Evolutionary conservation across 2,113 vertebrate genomes (phyloP).

Genomic region (Rana temporaria): DNA sequence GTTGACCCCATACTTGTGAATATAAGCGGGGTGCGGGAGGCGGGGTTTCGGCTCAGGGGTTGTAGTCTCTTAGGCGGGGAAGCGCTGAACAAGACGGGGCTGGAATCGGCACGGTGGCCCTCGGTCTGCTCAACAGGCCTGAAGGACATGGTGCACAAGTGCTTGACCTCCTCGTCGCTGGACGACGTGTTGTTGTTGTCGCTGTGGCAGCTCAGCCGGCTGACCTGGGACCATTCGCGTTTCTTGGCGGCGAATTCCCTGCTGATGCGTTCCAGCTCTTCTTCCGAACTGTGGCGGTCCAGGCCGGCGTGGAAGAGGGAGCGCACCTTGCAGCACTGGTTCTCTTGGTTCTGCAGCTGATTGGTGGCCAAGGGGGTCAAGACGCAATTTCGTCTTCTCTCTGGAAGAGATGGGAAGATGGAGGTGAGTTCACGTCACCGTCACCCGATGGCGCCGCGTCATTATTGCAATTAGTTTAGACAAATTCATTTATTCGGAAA

Average conservation of each 20-base stretch:
- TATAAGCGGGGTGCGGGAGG: slow-evolving; percentile 80
- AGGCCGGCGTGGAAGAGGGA: slow-evolving; percentile 81
- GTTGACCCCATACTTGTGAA: slow-evolving; percentile 68
- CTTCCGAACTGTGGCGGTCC: slow-evolving; percentile 88
- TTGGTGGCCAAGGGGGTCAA: slow-evolving; percentile 86
- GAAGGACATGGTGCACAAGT: slow-evolving; percentile 75
- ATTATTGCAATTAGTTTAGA: too few relatives aligned
- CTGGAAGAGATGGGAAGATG: slow-evolving; percentile 64
- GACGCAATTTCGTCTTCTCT: slow-evolving; percentile 82
- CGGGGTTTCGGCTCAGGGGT: slow-evolving; percentile 73
- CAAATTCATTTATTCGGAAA: too few relatives aligned
- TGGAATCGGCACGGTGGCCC: slow-evolving; percentile 72
- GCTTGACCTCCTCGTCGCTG: slow-evolving; percentile 90
- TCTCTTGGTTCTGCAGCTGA: slow-evolving; percentile 87
- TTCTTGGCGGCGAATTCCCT: slow-evolving; percentile 74
- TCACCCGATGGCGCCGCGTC: not conserved
- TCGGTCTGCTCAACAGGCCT: slow-evolving; percentile 62
- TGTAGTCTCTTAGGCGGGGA: slow-evolving; percentile 87
- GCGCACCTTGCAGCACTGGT: slow-evolving; percentile 79
- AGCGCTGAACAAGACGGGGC: slow-evolving; percentile 88
- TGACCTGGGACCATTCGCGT: slow-evolving; percentile 82
- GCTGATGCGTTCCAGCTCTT: slow-evolving; percentile 88
- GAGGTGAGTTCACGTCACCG: not conserved
- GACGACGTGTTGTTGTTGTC: slow-evolving; percentile 85
- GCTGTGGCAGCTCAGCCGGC: slow-evolving; percentile 68